Percentiles rank a stretch among this genome's conserved stretches.
These are phyloP conservation scores for Trichogramma pretiosum DNA, from an alignment of 1,140 invertebrate genomes.

Conservation along the genomic window DNA sequence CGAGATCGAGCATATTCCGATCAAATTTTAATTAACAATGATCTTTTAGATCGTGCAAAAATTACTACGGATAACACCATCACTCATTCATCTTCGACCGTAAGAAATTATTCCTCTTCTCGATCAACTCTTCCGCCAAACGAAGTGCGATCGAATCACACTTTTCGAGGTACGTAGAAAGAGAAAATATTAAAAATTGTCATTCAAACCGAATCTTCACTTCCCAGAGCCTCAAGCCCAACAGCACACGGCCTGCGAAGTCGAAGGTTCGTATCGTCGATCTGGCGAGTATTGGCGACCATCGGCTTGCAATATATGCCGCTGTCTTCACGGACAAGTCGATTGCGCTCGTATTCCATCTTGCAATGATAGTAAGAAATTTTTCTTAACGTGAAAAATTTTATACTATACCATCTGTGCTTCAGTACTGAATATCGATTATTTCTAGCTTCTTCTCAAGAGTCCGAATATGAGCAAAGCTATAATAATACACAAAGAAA, in stretches of 20 bases:
- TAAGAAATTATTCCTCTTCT: neutral
- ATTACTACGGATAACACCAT: neutral
- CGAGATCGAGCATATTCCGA: no score
- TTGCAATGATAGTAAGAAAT: constrained; percentile 19
- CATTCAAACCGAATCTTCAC: neutral
- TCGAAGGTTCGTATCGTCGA: constrained; percentile 40
- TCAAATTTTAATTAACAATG: no score
- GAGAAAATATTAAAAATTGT: no score
- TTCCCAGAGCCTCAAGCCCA: neutral
- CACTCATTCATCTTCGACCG: constrained; percentile 6
- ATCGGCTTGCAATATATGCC: constrained; percentile 43
- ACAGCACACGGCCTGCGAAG: constrained; percentile 27
- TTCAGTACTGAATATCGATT: neutral
- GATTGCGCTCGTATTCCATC: constrained; percentile 34
- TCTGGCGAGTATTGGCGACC: constrained; percentile 45
- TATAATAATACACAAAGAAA: no score
- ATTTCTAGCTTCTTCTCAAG: neutral
- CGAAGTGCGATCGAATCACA: neutral
- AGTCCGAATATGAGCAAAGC: no score
- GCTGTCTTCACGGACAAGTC: constrained; percentile 38
- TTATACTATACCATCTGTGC: neutral
- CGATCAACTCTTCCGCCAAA: neutral
- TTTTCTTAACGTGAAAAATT: no score
- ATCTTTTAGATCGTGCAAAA: neutral
- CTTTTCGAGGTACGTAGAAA: constrained; percentile 1